These are phyloP conservation scores for Penaeus monodon DNA, from an alignment of 2,888 invertebrate genomes.

Conservation along the genomic window DNA sequence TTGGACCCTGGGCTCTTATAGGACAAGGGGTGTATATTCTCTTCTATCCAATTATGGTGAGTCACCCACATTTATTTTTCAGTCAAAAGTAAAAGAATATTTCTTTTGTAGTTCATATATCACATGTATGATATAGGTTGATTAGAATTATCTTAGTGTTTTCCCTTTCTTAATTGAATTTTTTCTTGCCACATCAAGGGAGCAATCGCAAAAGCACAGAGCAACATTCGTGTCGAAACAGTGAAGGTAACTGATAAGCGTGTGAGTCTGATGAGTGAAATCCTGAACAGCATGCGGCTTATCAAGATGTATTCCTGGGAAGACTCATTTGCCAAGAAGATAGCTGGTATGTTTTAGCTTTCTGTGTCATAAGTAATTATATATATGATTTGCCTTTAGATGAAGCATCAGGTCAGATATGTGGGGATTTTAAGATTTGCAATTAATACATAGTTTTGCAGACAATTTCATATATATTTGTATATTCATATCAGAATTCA, in stretches of 20 bases:
- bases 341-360: conserved; percentile 64
- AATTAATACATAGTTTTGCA: no score
- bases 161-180: conserved; percentile 10
- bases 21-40: conserved; percentile 70
- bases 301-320: conserved; percentile 76
- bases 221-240: conserved; percentile 67
- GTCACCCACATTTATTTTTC: conserved; percentile 42
- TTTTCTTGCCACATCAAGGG: conserved; percentile 66
- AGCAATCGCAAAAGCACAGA: conserved; percentile 68
- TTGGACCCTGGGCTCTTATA: conserved; percentile 71
- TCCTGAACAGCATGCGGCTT: conserved; percentile 73
- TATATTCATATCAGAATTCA: not conserved
- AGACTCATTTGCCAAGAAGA: conserved; percentile 71
- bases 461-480: not conserved
- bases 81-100: not conserved
- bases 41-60: conserved; percentile 72
- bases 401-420: no score
- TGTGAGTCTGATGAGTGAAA: conserved; percentile 72
- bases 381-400: no score
- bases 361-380: not conserved
- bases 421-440: no score
- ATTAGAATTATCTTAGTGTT: not conserved
- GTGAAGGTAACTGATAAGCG: conserved; percentile 69
- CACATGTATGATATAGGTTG: not conserved
- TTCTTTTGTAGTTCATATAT: not conserved